Base-by-base conservation (phyloP, 2,888 invertebrate genomes). In the Himalopsyche tibetana region DNA sequence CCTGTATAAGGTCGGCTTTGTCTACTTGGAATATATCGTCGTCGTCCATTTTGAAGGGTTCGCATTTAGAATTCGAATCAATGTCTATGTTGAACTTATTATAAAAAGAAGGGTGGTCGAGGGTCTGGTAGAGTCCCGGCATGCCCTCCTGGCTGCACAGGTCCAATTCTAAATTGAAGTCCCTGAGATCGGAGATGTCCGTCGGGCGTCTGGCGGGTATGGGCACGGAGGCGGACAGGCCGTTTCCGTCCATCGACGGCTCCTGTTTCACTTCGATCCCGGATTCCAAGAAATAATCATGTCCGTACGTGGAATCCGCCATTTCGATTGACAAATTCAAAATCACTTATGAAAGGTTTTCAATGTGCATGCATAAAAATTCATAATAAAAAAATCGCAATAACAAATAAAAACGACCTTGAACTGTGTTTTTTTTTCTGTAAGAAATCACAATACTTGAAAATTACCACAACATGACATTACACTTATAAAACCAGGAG, bases 1-100 rank as follows among this genome's bases (percentile, higher is more conserved):
- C 95, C 91, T 97, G 95, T 89, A 97, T 96, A 88, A 97, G 93
- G 92, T 97, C 97, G 63, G 96, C 95, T 92, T 97, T 97, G 91
- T 98, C 97, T 84, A 97, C 96, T 94, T 97, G 95, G 91, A 97
- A 97, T 90, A 97, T 97, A 90, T 97, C 97, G 90, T 97, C 97
- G 90, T 97, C 97, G 90, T 97, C 97, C 95, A 97, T 96, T 91
- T 95, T 95, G 89, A 96, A 95, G 15, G 95, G 93, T 89, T 96
- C 96, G 82, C 92, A 91, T 91, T 94, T 94, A 36, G 91, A 90
- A 82, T 90, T 91, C 89, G 89, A 92, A 89, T 91, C 94, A 89
- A 91, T 91, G 85, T 92, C 93, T 89, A 91, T 93, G 55, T 91
- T 90, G 86, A 92, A 90, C 89, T 92, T 92, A 89, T 91, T 90